Base-by-base conservation (phyloP, 2,113 vertebrate species). In the Podocnemis expansa region DNA sequence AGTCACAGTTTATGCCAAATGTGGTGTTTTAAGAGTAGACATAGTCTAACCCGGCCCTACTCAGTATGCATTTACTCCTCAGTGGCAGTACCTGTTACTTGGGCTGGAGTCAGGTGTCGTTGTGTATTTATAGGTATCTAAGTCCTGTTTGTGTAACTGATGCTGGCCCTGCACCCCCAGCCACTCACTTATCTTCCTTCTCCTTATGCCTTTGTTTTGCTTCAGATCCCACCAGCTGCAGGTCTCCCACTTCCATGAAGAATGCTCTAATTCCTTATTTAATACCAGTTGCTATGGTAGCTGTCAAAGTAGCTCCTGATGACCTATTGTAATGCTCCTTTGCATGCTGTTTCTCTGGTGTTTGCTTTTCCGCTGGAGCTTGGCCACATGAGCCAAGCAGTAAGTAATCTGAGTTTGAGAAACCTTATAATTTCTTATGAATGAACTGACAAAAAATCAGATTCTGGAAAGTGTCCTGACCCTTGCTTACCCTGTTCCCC, bases 241-340 rank as follows among this genome's bases (percentile, higher is more conserved):
- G 91, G 91, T 96, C 94, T 92, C 91, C 89, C 78, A 1, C 89
- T 93, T 92, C 91, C 0, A 1, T 85, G 93, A 91, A 85, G 91
- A 94, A 94, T 73, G 96, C 91, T 96, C 85, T 87, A 84, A 94
- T 96, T 97, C 96, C 91, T 92, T 94, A 89, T 87, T 78, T 89
- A 91, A 93, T 38, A 90, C 84, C 90, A 91, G 96, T 97, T 97
- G 96, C 97, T 94, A 94, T 97, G 96, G 95, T 88, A 96, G 94
- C 96, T 91, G 89, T 94, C 92, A 88, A 95, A 95, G 86, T 83
- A 17, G 92, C 89, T 96, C 89, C 93, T 94, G 82, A 90, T 80
- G 92, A 94, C 90, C 88, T 60, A 47, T 52, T 10, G 56, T 90
- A 45, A 92, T 88, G 89, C 88, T 89, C 85, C 92, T 93, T 54